Conservation (phyloP, 1,140 invertebrate species). For the Atta colombica region DNA sequence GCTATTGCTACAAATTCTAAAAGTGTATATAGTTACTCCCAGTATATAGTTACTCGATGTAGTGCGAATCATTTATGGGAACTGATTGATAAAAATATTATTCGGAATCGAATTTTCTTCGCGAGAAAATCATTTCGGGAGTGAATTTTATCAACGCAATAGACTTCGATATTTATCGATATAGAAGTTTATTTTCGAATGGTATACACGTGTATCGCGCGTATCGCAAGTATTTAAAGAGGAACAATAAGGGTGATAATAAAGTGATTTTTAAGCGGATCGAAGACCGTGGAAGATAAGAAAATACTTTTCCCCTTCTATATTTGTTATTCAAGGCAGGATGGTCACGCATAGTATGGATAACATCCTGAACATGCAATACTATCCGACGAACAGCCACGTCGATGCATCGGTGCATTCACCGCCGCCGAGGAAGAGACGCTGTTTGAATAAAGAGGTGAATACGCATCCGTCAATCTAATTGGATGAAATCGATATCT, state of each 20-base stretch:
- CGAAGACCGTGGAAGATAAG: neutral
- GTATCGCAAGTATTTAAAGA: neutral
- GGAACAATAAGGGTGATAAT: neutral
- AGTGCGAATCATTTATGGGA: neutral
- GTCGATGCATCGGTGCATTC: conserved; percentile 76
- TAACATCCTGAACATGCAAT: conserved; percentile 85
- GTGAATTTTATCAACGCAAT: neutral
- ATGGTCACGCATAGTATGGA: conserved; percentile 86
- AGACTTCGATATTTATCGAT: neutral
- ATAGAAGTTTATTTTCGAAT: neutral
- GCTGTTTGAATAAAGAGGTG: conserved; percentile 85
- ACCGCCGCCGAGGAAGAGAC: conserved; percentile 80
- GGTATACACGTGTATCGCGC: neutral
- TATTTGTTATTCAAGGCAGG: conserved; percentile 32
- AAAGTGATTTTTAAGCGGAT: neutral
- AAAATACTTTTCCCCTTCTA: neutral
- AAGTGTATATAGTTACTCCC: neutral
- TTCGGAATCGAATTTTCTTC: neutral
- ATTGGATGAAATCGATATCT: conserved; percentile 23
- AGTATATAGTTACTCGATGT: neutral
- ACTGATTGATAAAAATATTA: neutral
- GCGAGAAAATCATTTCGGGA: neutral
- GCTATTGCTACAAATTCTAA: neutral
- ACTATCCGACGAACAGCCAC: conserved; percentile 80
- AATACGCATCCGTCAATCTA: conserved; percentile 53